phyloP scores from a whole-genome alignment of 1,140 invertebrate species.

The Pomacea maculata region DNA sequence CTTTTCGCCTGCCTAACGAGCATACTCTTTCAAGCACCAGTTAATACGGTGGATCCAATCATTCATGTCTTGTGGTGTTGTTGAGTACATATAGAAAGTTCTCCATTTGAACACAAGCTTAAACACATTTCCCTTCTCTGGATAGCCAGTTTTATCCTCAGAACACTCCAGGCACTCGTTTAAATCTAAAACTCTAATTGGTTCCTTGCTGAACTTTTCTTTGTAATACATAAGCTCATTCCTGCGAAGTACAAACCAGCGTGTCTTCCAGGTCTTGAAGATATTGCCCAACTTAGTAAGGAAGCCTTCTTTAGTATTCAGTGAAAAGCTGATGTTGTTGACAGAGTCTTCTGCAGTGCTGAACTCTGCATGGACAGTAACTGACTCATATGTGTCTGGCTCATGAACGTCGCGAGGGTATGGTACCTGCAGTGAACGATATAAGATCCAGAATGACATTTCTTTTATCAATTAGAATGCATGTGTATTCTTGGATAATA shows the following conservation, averaged over 20 bases:
- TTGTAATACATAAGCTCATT: slow-evolving; percentile 58
- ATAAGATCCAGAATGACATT: slow-evolving; percentile 30
- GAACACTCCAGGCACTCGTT: slow-evolving; percentile 52
- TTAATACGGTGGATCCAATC: slow-evolving; percentile 58
- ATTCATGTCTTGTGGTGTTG: slow-evolving; percentile 50
- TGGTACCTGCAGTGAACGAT: slow-evolving; percentile 39
- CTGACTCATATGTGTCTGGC: slow-evolving; percentile 55
- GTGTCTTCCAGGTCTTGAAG: slow-evolving; percentile 55
- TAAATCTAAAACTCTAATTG: slow-evolving; percentile 52
- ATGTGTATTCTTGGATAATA: not conserved
- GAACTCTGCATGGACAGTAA: slow-evolving; percentile 56
- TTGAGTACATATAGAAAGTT: slow-evolving; percentile 55
- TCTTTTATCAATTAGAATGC: not conserved
- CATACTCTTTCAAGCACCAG: slow-evolving; percentile 50
- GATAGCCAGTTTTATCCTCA: slow-evolving; percentile 34
- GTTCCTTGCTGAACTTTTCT: slow-evolving; percentile 38
- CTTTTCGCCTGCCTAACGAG: not conserved
- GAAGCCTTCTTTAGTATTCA: slow-evolving; percentile 59
- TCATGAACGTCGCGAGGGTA: slow-evolving; percentile 56
- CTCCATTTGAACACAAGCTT: slow-evolving; percentile 55
- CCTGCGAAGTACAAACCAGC: slow-evolving; percentile 56
- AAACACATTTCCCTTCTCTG: slow-evolving; percentile 49
- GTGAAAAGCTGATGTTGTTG: slow-evolving; percentile 47
- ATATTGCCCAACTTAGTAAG: slow-evolving; percentile 55
- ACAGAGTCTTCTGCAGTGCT: slow-evolving; percentile 39